Evolutionary conservation across 2,797 vertebrate species (phyloP), one percentile per base, ranked within the genome.

Genomic region (Nannoperca obscura): DNA sequence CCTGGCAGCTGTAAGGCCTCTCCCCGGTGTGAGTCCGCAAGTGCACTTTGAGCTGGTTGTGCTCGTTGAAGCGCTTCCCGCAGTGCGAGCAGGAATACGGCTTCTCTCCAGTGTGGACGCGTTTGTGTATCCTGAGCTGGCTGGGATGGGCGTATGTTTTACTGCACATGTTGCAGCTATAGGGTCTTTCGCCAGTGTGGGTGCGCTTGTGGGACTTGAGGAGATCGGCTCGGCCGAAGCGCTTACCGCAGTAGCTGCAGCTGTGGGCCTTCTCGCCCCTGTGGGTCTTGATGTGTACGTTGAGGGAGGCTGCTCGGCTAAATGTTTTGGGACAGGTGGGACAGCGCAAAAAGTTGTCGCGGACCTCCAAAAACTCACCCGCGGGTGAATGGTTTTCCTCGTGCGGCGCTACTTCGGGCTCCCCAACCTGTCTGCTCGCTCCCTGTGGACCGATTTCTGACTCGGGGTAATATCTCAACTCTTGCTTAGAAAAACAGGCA

Each of bases 171-270:
- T 83, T 91, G 78, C 96, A 97, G 79, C 85, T 36, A 52, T 92
- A 96, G 0, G 96, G 96, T 36, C 93, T 92, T 65, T 96, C 96
- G 5, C 96, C 96, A 0, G 96, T 96, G 76, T 97, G 96, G 1
- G 93, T 96, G 1, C 94, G 94, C 71, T 91, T 91, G 86, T 97
- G 96, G 20, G 95, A 94, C 54, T 92, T 94, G 38, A 97, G 94
- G 27, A 95, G 92, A 15, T 96, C 94, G 0, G 95, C 94, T 0
- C 94, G 90, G 15, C 90, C 87, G 4, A 97, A 97, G 27, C 89
- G 87, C 64, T 96, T 96, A 7, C 95, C 95, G 0, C 96, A 97
- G 63, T 94, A 91, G 71, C 79, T 74, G 74, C 96, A 97, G 80
- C 71, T 89, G 79, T 96, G 94, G 0, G 92, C 83, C 78, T 95